Conservation (phyloP, 2,797 vertebrate genomes). For the Salmo trutta region DNA sequence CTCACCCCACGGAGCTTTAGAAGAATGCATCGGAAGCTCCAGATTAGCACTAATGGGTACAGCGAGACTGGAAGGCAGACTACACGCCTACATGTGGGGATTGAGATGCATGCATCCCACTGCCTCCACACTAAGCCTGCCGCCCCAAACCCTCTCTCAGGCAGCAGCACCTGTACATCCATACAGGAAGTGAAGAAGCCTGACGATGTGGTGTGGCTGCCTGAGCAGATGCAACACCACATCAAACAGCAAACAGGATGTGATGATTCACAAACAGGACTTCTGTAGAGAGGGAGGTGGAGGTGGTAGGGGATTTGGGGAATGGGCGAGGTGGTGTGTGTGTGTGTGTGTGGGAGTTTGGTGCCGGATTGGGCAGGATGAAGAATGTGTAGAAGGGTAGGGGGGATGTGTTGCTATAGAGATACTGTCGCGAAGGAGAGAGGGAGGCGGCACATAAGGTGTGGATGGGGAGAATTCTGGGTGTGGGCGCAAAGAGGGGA, state of each 20-base stretch:
- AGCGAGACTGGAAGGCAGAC: constrained; percentile 17
- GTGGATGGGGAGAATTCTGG: constrained; percentile 27
- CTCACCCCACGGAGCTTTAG: constrained; percentile 22
- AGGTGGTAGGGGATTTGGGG: constrained; percentile 4
- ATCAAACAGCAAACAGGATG: constrained; percentile 28
- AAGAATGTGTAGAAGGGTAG: constrained; percentile 32
- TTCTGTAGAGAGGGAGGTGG: neutral
- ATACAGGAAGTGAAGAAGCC: neutral
- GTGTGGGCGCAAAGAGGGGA: constrained; percentile 29
- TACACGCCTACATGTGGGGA: constrained; percentile 20
- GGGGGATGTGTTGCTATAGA: constrained; percentile 20
- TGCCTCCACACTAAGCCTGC: constrained; percentile 15
- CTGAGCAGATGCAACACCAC: constrained; percentile 37
- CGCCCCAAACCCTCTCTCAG: neutral
- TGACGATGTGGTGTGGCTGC: constrained; percentile 5
- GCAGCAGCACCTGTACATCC: constrained; percentile 1
- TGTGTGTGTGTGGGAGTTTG: neutral
- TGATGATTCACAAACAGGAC: constrained; percentile 16
- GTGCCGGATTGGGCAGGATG: constrained; percentile 3
- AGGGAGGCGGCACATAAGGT: constrained; percentile 25
- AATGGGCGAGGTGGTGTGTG: neutral
- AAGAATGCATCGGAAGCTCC: constrained; percentile 21
- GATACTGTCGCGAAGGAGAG: neutral
- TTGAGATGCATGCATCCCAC: constrained; percentile 14
- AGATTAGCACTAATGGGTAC: constrained; percentile 30